These are phyloP conservation scores for Drosophila parvula DNA, from an alignment of 1,140 invertebrate species.

Conservation along the genomic window DNA sequence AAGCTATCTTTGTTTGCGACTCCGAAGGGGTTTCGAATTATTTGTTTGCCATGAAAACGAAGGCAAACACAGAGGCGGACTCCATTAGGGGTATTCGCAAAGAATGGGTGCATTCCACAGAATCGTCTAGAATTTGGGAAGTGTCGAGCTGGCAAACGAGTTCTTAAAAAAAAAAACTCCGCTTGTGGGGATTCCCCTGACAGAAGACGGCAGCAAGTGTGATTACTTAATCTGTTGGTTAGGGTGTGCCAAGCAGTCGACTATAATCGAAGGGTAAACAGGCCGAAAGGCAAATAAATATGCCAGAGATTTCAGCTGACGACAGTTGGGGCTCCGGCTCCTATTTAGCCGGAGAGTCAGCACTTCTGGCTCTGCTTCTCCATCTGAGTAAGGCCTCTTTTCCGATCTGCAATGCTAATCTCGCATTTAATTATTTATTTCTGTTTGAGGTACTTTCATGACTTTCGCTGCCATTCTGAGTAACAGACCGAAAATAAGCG, in stretches of 20 bases:
- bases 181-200: conserved; percentile 13
- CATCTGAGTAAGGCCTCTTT: conserved; percentile 27
- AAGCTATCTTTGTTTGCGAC: conserved; percentile 50
- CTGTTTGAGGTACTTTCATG: conserved; percentile 18
- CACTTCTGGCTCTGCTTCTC: conserved; percentile 1
- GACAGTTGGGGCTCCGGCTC: not conserved
- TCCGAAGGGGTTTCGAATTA: conserved; percentile 37
- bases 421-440: conserved; percentile 1
- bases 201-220: not conserved
- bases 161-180: conserved; percentile 30
- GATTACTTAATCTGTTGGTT: conserved; percentile 25
- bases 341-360: conserved; percentile 17
- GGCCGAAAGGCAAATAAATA: conserved; percentile 25
- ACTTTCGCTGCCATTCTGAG: conserved; percentile 36
- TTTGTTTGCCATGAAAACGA: conserved; percentile 54
- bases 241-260: conserved; percentile 19
- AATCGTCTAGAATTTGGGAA: conserved; percentile 1
- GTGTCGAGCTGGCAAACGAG: conserved; percentile 25
- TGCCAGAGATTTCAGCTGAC: conserved; percentile 8
- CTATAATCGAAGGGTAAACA: conserved; percentile 34
- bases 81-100: not conserved
- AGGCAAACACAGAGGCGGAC: conserved; percentile 44
- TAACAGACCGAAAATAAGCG: conserved; percentile 53
- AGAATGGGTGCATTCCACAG: conserved; percentile 16
- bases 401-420: too few species aligned